A percentile compares a stretch with the other conserved stretches of the same genome.
Conservation (phyloP, 2,888 invertebrate species). For the Dicycla oo region DNA sequence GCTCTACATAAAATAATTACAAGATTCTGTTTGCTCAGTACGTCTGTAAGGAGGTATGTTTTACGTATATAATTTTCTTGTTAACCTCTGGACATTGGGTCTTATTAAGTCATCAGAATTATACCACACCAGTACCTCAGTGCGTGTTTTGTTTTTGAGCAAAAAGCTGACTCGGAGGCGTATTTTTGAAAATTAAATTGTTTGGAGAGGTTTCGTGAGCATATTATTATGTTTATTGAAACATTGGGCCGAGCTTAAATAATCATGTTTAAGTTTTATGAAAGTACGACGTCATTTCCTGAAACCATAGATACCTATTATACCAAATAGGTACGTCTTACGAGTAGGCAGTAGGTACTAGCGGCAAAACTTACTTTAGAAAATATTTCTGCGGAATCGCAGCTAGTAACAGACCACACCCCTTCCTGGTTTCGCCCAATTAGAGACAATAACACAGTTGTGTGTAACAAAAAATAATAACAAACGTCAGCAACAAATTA, state of each 20-base stretch:
- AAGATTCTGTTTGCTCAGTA: constrained; percentile 75
- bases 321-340: neutral
- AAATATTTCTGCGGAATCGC: too few relatives aligned
- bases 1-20: constrained; percentile 78
- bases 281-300: neutral
- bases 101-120: constrained; percentile 84
- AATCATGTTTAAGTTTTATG: constrained; percentile 17
- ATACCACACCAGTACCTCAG: constrained; percentile 70
- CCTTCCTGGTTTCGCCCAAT: too few relatives aligned
- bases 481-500: too few relatives aligned
- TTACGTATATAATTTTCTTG: constrained; percentile 79
- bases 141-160: constrained; percentile 63
- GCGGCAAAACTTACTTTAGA: too few relatives aligned
- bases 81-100: constrained; percentile 75
- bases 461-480: too few relatives aligned
- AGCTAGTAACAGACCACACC: too few relatives aligned
- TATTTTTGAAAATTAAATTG: constrained; percentile 61
- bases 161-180: constrained; percentile 57
- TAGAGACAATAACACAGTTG: too few relatives aligned
- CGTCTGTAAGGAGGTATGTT: constrained; percentile 67
- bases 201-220: constrained; percentile 33
- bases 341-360: neutral
- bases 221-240: constrained; percentile 45
- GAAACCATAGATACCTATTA: neutral
- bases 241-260: constrained; percentile 22